Evolutionary conservation across 2,888 invertebrate species (phyloP).

Genomic region (Rotaria socialis): DNA sequence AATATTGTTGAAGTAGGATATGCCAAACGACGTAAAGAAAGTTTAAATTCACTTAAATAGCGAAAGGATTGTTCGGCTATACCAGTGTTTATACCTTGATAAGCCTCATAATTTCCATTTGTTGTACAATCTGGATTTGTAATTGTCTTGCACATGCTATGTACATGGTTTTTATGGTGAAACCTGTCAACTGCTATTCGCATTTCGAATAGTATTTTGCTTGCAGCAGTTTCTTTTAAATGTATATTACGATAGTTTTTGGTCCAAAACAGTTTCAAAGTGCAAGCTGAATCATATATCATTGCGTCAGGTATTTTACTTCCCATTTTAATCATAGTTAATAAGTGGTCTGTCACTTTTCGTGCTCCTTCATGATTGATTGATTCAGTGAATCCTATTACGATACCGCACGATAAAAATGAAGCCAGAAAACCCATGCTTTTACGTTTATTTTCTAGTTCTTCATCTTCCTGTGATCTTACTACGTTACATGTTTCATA

Average conservation of each 20-base stretch:
- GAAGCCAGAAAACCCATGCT: not conserved
- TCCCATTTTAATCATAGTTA: not conserved
- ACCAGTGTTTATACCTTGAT: not conserved
- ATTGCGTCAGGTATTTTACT: not conserved
- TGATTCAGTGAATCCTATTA: not conserved
- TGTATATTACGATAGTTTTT: not conserved
- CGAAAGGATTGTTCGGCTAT: not conserved
- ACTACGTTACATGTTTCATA: not conserved
- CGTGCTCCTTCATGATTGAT: not conserved
- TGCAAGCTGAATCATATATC: not conserved
- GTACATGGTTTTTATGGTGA: not conserved
- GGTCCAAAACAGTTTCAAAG: not conserved
- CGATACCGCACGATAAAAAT: not conserved
- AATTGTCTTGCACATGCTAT: not conserved
- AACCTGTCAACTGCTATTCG: not conserved
- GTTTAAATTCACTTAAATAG: not conserved
- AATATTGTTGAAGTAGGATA: not conserved
- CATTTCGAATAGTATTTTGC: not conserved
- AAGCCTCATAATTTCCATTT: not conserved
- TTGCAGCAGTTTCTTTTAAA: not conserved
- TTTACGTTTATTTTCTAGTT: accelerated
- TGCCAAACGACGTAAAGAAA: not conserved
- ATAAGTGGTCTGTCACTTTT: not conserved
- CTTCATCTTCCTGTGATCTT: not conserved
- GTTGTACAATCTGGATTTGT: not conserved